A percentile compares a stretch with the other conserved stretches of the same genome.
Conservation (phyloP, 2,888 invertebrate genomes). For the Pteria penguin region DNA sequence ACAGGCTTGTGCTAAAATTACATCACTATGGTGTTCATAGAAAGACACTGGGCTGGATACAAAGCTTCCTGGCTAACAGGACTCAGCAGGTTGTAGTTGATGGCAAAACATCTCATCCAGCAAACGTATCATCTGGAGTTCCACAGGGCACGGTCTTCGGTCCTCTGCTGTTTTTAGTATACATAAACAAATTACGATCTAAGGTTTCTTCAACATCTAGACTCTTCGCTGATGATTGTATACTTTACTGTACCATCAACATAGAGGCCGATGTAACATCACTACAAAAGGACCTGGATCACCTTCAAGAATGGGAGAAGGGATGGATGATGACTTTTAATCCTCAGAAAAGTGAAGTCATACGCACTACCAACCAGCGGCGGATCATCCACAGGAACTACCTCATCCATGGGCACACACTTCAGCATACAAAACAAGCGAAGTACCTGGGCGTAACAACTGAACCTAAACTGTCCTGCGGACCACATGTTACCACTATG, state of each 20-base stretch:
- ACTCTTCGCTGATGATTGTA: neutral
- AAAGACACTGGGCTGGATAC: too few species aligned
- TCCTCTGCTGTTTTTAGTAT: neutral
- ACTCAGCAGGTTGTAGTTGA: too few species aligned
- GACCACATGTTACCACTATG: slow-evolving; percentile 16
- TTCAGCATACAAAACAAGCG: neutral
- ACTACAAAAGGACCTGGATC: too few species aligned
- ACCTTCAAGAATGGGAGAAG: too few species aligned
- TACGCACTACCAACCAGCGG: slow-evolving; percentile 18
- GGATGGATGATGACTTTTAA: too few species aligned
- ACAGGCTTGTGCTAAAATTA: too few species aligned
- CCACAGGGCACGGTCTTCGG: neutral
- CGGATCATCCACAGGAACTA: neutral
- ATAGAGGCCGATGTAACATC: too few species aligned
- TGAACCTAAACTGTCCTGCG: slow-evolving; percentile 31
- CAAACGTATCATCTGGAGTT: too few species aligned
- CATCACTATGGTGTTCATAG: too few species aligned
- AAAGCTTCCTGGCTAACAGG: too few species aligned
- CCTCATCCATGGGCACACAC: slow-evolving; percentile 18
- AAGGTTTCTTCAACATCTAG: neutral
- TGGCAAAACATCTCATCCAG: too few species aligned
- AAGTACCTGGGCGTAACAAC: slow-evolving; percentile 42
- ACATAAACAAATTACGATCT: neutral
- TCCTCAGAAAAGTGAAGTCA: slow-evolving; percentile 33
- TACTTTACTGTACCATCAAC: neutral